phyloP scores from a whole-genome alignment of 1,140 invertebrate genomes.

The Psix sp. region DNA sequence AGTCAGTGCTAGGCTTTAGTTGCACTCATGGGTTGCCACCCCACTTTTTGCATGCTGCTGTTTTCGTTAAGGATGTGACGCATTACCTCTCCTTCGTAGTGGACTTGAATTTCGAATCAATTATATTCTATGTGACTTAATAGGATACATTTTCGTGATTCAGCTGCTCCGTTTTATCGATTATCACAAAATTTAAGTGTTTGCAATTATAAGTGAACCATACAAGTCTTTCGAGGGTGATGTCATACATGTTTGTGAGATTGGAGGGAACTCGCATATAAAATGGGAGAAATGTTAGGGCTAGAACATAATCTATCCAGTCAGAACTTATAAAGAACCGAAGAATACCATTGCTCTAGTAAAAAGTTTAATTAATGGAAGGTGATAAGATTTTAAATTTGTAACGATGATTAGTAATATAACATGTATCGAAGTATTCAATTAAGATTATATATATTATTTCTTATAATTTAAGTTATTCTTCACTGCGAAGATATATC shows the following conservation, averaged over 20 bases:
- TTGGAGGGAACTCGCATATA: slow-evolving; percentile 1
- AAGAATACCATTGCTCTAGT: neutral
- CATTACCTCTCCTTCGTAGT: slow-evolving; percentile 1
- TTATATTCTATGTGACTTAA: slow-evolving; percentile 28
- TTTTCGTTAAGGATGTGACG: slow-evolving; percentile 36
- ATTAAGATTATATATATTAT: too few relatives aligned
- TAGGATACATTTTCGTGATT: slow-evolving; percentile 32
- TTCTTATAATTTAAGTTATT: too few relatives aligned
- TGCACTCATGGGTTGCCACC: neutral
- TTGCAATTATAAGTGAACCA: slow-evolving; percentile 2
- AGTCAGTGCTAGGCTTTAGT: slow-evolving; percentile 23
- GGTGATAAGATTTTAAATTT: too few relatives aligned
- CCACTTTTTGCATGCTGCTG: slow-evolving; percentile 12
- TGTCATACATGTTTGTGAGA: slow-evolving; percentile 6
- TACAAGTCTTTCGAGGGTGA: slow-evolving; percentile 4
- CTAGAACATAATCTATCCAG: neutral
- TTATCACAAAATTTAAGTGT: slow-evolving; percentile 32
- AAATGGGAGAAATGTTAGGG: neutral
- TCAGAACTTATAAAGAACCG: neutral
- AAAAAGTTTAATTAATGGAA: too few relatives aligned
- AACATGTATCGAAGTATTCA: too few relatives aligned
- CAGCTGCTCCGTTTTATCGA: slow-evolving; percentile 31
- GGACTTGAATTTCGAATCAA: slow-evolving; percentile 47
- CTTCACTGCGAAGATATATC: too few relatives aligned
- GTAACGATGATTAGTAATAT: too few relatives aligned